Evolutionary conservation across 1,140 invertebrate genomes (phyloP).

Genomic region (Drosophila ironensis): DNA sequence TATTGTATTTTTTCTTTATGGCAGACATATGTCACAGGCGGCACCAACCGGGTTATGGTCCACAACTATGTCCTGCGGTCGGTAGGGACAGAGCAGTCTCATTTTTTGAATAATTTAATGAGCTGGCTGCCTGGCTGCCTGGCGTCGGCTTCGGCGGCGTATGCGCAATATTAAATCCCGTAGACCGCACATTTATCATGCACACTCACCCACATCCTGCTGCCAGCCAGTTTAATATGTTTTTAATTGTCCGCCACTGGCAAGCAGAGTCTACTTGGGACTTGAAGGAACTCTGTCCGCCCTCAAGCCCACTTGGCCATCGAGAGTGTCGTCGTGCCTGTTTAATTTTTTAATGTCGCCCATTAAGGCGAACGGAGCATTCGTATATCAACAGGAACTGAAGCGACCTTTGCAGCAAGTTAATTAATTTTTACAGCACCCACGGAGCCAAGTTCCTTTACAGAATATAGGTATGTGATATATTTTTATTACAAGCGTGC

Average conservation of each 20-base stretch:
- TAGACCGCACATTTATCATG: conserved; percentile 69
- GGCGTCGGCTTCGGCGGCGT: conserved; percentile 25
- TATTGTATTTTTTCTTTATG: conserved; percentile 58
- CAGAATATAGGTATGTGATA: neutral
- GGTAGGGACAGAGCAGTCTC: conserved; percentile 11
- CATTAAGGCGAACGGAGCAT: conserved; percentile 41
- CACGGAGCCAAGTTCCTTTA: conserved; percentile 12
- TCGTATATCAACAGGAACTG: conserved; percentile 42
- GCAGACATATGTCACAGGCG: conserved; percentile 57
- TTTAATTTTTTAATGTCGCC: conserved; percentile 56
- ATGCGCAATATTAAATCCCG: conserved; percentile 58
- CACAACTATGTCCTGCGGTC: conserved; percentile 30
- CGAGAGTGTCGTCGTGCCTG: conserved; percentile 32
- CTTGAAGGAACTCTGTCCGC: conserved; percentile 51
- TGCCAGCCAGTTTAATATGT: conserved; percentile 53
- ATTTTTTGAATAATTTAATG: conserved; percentile 72
- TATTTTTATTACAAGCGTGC: conserved; percentile 46
- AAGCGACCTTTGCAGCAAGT: conserved; percentile 46
- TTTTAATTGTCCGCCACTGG: conserved; percentile 70
- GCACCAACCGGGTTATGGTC: conserved; percentile 5
- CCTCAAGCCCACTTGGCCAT: neutral
- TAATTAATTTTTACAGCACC: conserved; percentile 65
- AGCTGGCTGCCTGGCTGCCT: conserved; percentile 18
- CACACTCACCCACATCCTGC: conserved; percentile 18
- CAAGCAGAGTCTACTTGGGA: conserved; percentile 24